These are phyloP conservation scores for Fistularia tabacaria DNA, from an alignment of 2,797 vertebrate species.

Conservation along the genomic window DNA sequence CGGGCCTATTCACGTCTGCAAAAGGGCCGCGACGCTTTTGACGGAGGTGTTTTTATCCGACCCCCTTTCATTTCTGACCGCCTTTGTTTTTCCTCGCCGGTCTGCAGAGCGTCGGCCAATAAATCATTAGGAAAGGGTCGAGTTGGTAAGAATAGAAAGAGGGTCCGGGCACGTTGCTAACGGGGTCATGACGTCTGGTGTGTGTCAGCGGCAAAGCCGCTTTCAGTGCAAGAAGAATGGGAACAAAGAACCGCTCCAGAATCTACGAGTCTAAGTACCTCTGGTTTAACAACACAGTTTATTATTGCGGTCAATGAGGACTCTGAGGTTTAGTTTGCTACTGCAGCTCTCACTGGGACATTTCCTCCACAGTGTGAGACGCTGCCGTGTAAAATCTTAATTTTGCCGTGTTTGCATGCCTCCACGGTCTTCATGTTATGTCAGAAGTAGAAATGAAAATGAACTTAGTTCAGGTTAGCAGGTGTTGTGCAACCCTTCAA, in stretches of 20 bases:
- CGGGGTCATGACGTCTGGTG: constrained; percentile 63
- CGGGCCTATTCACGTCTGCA: constrained; percentile 34
- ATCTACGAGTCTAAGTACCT: constrained; percentile 32
- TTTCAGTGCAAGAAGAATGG: constrained; percentile 46
- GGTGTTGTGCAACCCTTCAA: no score
- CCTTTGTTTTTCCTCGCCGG: constrained; percentile 45
- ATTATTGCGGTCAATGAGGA: constrained; percentile 32
- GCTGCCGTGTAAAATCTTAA: no score
- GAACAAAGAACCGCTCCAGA: constrained; percentile 54
- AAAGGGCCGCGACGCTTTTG: constrained; percentile 56
- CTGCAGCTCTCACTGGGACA: no score
- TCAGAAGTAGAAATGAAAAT: no score
- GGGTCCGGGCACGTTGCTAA: constrained; percentile 49
- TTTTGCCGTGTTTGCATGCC: no score
- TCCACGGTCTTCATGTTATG: no score
- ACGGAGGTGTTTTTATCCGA: constrained; percentile 43
- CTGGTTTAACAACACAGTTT: constrained; percentile 33
- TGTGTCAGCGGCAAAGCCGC: constrained; percentile 62
- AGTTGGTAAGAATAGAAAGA: constrained; percentile 51
- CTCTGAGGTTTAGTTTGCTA: constrained; percentile 4
- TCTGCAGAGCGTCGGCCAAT: constrained; percentile 46
- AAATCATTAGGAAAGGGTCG: constrained; percentile 53
- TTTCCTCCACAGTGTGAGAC: no score
- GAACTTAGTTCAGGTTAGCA: no score
- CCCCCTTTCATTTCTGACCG: constrained; percentile 48